A percentile compares a stretch with the other conserved stretches of the same genome.
Evolutionary conservation across 1,140 invertebrate genomes (phyloP).

Genomic region (Drosophila arawakana): DNA sequence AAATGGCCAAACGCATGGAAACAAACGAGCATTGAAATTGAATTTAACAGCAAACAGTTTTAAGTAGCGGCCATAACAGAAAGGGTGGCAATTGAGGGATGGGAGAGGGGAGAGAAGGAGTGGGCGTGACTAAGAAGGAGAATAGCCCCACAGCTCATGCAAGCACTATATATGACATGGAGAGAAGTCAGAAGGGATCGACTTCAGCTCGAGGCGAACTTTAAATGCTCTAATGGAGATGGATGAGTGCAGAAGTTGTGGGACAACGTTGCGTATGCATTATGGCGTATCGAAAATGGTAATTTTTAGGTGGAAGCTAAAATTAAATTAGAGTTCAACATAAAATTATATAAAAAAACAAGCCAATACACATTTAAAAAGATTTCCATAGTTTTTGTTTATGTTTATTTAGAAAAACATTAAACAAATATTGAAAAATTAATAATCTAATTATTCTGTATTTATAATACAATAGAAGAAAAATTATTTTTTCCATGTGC

Average conservation of each 20-base stretch:
- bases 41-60: constrained; percentile 82
- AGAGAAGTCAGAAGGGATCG: constrained; percentile 3
- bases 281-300: constrained; percentile 59
- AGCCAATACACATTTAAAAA: too few relatives aligned
- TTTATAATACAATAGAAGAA: too few relatives aligned
- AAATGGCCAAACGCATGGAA: constrained; percentile 68
- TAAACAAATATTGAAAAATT: neutral
- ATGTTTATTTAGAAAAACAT: too few relatives aligned
- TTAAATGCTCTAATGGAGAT: constrained; percentile 77
- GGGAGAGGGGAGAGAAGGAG: neutral
- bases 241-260: constrained; percentile 55
- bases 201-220: constrained; percentile 59
- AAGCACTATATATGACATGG: neutral
- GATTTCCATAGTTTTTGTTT: too few relatives aligned
- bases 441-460: too few relatives aligned
- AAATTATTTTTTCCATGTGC: too few relatives aligned
- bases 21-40: constrained; percentile 82
- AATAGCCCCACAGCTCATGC: constrained; percentile 29
- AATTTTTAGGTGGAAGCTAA: constrained; percentile 46
- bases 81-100: too few relatives aligned
- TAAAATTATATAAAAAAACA: too few relatives aligned
- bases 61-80: constrained; percentile 58
- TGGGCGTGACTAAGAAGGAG: neutral
- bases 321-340: too few relatives aligned
- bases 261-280: constrained; percentile 63